Percentiles rank a stretch among this genome's conserved stretches.
Conservation (phyloP, 2,888 invertebrate species). For the Meteorus colon region DNA sequence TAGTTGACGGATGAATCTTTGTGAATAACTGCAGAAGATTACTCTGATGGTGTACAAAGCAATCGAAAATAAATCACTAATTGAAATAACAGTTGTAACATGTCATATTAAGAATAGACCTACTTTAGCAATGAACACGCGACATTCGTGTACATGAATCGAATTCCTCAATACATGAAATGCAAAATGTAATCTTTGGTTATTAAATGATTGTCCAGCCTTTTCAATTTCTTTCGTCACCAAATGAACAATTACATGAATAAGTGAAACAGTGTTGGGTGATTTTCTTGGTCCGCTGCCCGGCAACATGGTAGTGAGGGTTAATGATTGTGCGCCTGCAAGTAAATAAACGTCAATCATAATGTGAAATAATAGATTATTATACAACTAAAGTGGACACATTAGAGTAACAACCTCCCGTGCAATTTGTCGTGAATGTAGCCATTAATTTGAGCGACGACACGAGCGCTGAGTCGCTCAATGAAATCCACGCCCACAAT, state of each 20-base stretch:
- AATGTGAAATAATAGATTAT: not conserved
- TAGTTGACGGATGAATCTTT: constrained; percentile 75
- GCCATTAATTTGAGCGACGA: constrained; percentile 77
- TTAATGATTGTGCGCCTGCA: constrained; percentile 75
- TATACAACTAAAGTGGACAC: constrained; percentile 50
- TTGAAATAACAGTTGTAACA: not conserved
- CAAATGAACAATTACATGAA: constrained; percentile 74
- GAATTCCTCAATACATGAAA: constrained; percentile 76
- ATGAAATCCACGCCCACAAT: constrained; percentile 81
- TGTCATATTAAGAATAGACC: not conserved
- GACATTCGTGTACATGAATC: constrained; percentile 77
- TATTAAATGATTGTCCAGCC: constrained; percentile 73
- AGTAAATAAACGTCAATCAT: constrained; percentile 44
- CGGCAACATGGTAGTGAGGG: constrained; percentile 74
- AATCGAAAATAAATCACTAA: not conserved
- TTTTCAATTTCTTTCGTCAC: constrained; percentile 75
- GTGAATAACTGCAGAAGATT: constrained; percentile 73
- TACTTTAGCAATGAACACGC: constrained; percentile 79
- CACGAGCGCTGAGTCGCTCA: constrained; percentile 75
- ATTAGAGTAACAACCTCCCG: constrained; percentile 74
- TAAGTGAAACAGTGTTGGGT: constrained; percentile 74
- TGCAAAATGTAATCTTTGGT: constrained; percentile 72
- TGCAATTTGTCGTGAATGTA: constrained; percentile 79
- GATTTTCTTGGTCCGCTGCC: constrained; percentile 75
- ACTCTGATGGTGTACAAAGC: constrained; percentile 67